A percentile compares a stretch with the other conserved stretches of the same genome.
These are phyloP conservation scores for Hafferia zeledoni DNA, from an alignment of 2,797 vertebrate species.

Conservation along the genomic window DNA sequence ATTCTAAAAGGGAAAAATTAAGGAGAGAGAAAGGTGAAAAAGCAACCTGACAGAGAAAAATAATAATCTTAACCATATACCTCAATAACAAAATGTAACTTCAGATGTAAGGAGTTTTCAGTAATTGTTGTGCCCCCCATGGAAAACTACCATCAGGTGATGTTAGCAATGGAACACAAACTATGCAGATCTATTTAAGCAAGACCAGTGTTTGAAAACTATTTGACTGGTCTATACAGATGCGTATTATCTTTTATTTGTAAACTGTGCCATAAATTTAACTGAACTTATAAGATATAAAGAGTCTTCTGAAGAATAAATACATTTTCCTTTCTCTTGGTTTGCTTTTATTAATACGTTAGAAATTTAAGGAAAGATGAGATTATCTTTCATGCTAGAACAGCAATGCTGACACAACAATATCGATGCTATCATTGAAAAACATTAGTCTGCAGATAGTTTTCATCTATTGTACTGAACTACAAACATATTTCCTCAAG, in stretches of 20 bases:
- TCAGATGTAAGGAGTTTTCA: background rate
- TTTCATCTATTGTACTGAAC: slow-evolving; percentile 13
- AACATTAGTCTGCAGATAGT: background rate
- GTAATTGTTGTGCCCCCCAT: background rate
- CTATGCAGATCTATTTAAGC: background rate
- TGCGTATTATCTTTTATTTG: background rate
- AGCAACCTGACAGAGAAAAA: background rate
- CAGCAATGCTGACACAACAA: slow-evolving; percentile 51
- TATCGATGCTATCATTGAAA: background rate
- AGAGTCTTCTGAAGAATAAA: background rate
- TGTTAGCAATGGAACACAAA: background rate
- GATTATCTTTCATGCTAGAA: slow-evolving; percentile 18
- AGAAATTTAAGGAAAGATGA: slow-evolving; percentile 21
- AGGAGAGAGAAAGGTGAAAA: background rate
- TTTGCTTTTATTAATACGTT: slow-evolving; percentile 1
- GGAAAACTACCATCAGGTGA: background rate
- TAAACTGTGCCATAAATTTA: background rate
- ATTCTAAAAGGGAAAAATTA: slow-evolving; percentile 10
- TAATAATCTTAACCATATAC: background rate
- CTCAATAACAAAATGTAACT: slow-evolving; percentile 5
- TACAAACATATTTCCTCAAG: slow-evolving; percentile 1
- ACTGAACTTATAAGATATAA: background rate
- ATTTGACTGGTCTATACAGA: background rate
- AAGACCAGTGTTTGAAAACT: slow-evolving; percentile 3
- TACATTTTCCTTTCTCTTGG: background rate